Evolutionary conservation across 2,797 vertebrate genomes (phyloP), one percentile per base, ranked within the genome.

Genomic region (Ataeniobius toweri): DNA sequence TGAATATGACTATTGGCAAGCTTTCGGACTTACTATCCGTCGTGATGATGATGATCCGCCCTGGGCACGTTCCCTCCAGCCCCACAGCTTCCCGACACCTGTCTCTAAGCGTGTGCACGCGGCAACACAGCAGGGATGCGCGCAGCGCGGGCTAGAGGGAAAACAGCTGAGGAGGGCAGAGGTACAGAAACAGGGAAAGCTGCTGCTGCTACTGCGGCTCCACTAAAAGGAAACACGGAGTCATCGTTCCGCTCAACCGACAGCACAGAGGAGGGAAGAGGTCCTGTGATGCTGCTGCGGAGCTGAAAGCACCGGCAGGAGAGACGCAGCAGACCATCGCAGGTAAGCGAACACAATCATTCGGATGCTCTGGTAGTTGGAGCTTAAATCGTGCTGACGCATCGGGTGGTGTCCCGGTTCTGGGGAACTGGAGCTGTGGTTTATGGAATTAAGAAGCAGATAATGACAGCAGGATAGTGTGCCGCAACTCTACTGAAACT

Each of bases 91-190:
- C 61, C 61, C 61, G 61, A 31, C 61, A 65, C 61, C 61, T 65
- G 61, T 39, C 61, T 20, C 12, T 50, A 68, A 39, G 65, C 65
- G 65, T n/a, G 71, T 22, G 71, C 71, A 31, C 71, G 71, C 50
- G 50, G 46, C 28, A 36, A 20, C 31, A n/a, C 28, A 72, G 28
- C 51, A 12, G 31, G 31, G 50, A n/a, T n/a, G 48, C 70, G 70
- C 71, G 50, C 71, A n/a, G 71, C 71, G 71, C 71, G 71, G 28
- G 71, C 71, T 28, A 55, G 71, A 55, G 71, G 50, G 31, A 65
- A 55, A 72, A 55, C 71, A 72, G 71, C 71, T 72, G 71, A 72
- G 51, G 28, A 39, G 71, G 71, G 51, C 71, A 55, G 50, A 72
- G 51, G 70, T 50, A 53, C n/a, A 20, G 48, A 53, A 7, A 36